A percentile compares a stretch with the other conserved stretches of the same genome.
Evolutionary conservation across 92 coral and sea anemone species (phyloP).

Genomic region (Phenganax subtilis): DNA sequence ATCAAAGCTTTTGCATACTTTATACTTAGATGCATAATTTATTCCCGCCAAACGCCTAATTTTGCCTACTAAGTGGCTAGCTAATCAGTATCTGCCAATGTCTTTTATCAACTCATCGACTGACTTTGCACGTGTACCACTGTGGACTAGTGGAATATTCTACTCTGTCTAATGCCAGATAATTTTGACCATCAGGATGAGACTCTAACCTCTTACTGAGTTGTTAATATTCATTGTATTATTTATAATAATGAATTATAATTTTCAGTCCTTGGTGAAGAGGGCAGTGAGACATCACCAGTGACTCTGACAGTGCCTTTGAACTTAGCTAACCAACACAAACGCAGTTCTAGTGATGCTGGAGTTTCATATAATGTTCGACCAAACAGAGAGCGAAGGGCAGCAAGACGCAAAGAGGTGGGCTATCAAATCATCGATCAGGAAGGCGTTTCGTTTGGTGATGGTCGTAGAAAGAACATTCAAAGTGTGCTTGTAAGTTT

Average conservation of each 20-base stretch:
- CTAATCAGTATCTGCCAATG: too few relatives aligned
- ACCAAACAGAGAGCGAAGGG: constrained; percentile 8
- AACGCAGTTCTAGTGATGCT: constrained; percentile 39
- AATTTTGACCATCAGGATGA: too few relatives aligned
- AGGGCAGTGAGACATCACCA: background rate
- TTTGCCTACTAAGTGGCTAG: too few relatives aligned
- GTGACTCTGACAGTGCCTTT: background rate
- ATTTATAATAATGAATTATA: background rate
- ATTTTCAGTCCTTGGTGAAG: background rate
- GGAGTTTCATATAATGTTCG: constrained; percentile 22
- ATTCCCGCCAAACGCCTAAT: too few relatives aligned
- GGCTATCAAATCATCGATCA: constrained; percentile 31
- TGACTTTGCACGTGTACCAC: too few relatives aligned
- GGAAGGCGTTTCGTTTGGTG: constrained; percentile 16
- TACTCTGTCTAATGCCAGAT: too few relatives aligned
- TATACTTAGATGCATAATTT: too few relatives aligned
- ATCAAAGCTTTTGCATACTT: too few relatives aligned
- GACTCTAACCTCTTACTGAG: too few relatives aligned
- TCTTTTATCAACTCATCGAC: too few relatives aligned
- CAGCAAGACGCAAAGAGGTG: background rate
- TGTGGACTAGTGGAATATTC: too few relatives aligned
- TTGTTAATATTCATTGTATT: too few relatives aligned
- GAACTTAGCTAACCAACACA: constrained; percentile 2
- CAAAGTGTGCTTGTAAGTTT: constrained; percentile 33
- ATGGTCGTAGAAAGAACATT: constrained; percentile 4